Conservation (phyloP, 2,797 vertebrate genomes). For the Rhinella marina region DNA sequence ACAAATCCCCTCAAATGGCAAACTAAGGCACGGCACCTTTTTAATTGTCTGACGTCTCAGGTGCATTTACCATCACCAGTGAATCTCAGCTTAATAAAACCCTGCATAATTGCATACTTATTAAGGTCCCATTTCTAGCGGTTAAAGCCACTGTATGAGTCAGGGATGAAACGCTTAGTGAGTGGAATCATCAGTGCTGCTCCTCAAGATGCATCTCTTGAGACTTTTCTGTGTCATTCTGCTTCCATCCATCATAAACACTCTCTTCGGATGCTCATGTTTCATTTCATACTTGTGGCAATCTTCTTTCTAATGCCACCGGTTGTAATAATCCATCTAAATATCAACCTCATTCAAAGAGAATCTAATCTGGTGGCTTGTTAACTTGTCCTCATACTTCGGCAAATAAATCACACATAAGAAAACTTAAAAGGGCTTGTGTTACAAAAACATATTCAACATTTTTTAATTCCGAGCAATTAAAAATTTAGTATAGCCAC, state of each 20-base stretch:
- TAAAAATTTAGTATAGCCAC: no score
- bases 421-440: no score
- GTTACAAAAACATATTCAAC: no score
- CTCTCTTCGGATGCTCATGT: conserved; percentile 21
- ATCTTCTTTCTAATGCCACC: not conserved
- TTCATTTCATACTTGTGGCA: not conserved
- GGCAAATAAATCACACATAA: no score
- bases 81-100: conserved; percentile 39
- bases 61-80: conserved; percentile 37
- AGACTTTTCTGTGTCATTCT: conserved; percentile 14
- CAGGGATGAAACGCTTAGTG: conserved; percentile 15
- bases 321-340: not conserved
- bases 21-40: conserved; percentile 9
- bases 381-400: not conserved
- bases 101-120: conserved; percentile 40
- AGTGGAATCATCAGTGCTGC: not conserved
- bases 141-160: conserved; percentile 42
- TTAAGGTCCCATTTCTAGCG: conserved; percentile 33
- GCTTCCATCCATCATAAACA: not conserved
- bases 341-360: not conserved
- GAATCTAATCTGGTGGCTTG: not conserved
- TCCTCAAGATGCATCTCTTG: not conserved
- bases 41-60: conserved; percentile 26
- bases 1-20: conserved; percentile 1
- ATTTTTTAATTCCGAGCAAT: no score